Percentiles rank a stretch among this genome's conserved stretches.
phyloP scores from a whole-genome alignment of 2,113 vertebrate genomes.

The Pan paniscus region DNA sequence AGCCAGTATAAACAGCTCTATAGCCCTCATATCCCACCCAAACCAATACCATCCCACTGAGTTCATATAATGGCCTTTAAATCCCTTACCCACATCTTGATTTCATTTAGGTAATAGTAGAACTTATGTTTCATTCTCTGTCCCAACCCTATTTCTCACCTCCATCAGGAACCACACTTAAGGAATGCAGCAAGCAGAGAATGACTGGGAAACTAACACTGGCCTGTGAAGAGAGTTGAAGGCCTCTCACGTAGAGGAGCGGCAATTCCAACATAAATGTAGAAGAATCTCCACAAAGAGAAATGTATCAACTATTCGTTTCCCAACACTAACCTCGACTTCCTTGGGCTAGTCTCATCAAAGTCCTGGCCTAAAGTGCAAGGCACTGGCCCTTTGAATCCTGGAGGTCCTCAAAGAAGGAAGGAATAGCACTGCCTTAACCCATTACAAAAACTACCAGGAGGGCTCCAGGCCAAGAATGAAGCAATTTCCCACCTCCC shows the following conservation, averaged over 20 bases:
- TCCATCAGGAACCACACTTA: not conserved
- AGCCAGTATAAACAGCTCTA: not conserved
- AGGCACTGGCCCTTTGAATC: slow-evolving; percentile 14
- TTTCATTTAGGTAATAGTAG: not conserved
- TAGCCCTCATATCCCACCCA: not conserved
- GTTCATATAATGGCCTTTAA: not conserved
- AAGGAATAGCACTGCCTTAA: not conserved
- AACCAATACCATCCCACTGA: not conserved
- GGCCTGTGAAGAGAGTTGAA: not conserved
- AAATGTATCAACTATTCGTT: not conserved
- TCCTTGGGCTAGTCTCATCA: slow-evolving; percentile 16
- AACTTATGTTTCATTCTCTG: not conserved
- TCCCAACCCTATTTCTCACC: not conserved
- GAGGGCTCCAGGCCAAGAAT: slow-evolving; percentile 53
- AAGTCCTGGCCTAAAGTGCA: slow-evolving; percentile 1
- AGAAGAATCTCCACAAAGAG: not conserved
- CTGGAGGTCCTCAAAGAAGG: slow-evolving; percentile 25
- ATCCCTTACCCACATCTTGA: not conserved
- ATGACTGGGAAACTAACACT: not conserved
- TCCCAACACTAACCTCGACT: not conserved
- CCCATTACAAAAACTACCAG: slow-evolving; percentile 32
- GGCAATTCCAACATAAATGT: not conserved
- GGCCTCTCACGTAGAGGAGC: not conserved
- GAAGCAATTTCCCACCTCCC: slow-evolving; percentile 10
- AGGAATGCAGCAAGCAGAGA: not conserved